Evolutionary conservation across 2,113 vertebrate genomes (phyloP).

Genomic region (Eretmodus cyanostictus): DNA sequence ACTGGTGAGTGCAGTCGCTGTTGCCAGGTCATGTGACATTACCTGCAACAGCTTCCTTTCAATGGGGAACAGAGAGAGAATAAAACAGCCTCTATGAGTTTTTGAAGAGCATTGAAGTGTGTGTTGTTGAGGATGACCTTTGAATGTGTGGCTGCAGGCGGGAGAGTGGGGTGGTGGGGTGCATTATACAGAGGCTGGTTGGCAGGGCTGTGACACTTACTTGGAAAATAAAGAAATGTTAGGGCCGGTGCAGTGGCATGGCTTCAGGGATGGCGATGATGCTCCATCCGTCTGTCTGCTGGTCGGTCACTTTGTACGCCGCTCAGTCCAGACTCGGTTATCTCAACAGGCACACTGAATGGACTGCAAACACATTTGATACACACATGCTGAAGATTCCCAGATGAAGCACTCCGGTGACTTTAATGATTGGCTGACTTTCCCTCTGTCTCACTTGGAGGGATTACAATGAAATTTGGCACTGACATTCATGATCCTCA

Average conservation of each 20-base stretch:
- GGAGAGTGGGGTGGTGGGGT: neutral
- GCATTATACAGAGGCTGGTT: neutral
- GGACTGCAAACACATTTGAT: neutral
- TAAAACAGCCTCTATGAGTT: neutral
- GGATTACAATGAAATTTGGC: neutral
- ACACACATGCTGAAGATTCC: neutral
- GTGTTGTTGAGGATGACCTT: slow-evolving; percentile 35
- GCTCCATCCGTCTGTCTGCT: neutral
- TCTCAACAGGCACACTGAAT: neutral
- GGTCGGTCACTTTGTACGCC: neutral
- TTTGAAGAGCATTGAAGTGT: neutral
- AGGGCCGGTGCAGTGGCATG: neutral
- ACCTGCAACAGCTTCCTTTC: slow-evolving; percentile 2
- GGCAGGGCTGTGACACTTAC: neutral
- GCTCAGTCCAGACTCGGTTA: neutral
- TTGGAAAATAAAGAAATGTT: neutral
- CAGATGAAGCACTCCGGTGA: neutral
- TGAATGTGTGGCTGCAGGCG: slow-evolving; percentile 8
- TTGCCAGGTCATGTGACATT: slow-evolving; percentile 16
- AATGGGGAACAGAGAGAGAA: neutral
- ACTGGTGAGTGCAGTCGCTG: neutral
- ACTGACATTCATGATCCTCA: neutral
- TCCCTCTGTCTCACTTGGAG: neutral
- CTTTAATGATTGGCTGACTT: neutral
- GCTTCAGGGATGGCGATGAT: neutral